These are phyloP conservation scores for Ciconia nigra DNA, from an alignment of 2,797 vertebrate species.

Conservation along the genomic window DNA sequence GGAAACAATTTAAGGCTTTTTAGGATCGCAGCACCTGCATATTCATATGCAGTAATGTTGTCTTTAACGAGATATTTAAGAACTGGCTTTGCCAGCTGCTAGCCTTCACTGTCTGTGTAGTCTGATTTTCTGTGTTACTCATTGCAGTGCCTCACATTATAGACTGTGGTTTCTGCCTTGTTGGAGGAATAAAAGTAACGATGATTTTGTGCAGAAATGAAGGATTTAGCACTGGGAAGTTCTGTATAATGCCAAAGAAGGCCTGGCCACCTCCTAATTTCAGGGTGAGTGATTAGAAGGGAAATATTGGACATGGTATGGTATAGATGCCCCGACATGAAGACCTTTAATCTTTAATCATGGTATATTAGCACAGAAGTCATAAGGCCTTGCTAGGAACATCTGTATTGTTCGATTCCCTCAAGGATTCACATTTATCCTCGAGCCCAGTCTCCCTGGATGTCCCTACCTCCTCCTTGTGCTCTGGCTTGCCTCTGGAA, in stretches of 20 bases:
- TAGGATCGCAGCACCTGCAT: background rate
- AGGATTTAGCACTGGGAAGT: conserved; percentile 82
- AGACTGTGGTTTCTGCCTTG: conserved; percentile 88
- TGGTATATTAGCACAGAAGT: background rate
- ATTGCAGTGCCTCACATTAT: conserved; percentile 82
- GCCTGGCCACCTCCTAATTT: conserved; percentile 82
- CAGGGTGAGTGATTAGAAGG: conserved; percentile 73
- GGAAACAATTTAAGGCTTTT: background rate
- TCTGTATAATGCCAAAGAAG: conserved; percentile 85
- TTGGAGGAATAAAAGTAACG: conserved; percentile 83
- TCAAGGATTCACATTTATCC: background rate
- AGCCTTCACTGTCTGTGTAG: background rate
- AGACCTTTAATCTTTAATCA: background rate
- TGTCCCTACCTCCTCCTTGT: background rate
- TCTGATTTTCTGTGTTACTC: background rate
- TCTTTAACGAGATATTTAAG: background rate
- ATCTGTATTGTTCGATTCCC: background rate
- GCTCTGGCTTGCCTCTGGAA: background rate
- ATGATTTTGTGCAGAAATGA: conserved; percentile 84
- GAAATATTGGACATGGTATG: background rate
- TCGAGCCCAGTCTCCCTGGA: fast-evolving
- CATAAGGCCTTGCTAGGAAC: background rate
- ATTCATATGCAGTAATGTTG: background rate
- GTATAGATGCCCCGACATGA: background rate
- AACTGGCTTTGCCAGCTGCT: background rate